A percentile compares a stretch with the other conserved stretches of the same genome.
Conservation (phyloP, 2,888 invertebrate species). For the Phengaris arion region DNA sequence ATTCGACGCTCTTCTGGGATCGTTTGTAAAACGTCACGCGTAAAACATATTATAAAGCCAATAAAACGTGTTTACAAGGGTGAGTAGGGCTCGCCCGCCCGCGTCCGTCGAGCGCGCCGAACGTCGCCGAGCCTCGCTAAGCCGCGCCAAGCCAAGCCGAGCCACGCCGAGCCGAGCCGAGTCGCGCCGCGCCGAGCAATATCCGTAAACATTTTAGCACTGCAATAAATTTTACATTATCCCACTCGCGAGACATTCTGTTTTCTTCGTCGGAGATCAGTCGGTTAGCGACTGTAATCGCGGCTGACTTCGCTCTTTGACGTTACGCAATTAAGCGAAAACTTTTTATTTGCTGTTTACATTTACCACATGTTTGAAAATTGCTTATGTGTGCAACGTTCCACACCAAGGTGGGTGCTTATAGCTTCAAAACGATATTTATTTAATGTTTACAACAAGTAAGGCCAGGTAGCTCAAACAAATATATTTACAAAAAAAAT, state of each 20-base stretch:
- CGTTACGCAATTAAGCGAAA: slow-evolving; percentile 66
- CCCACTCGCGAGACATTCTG: slow-evolving; percentile 75
- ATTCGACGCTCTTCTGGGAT: slow-evolving; percentile 76
- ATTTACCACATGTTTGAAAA: slow-evolving; percentile 22
- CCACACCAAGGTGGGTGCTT: background rate
- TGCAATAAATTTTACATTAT: slow-evolving; percentile 79
- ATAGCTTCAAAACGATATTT: background rate
- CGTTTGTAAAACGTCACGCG: slow-evolving; percentile 80
- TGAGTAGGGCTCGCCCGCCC: slow-evolving; percentile 70
- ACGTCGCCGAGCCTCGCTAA: slow-evolving; percentile 34
- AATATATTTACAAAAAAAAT: no score
- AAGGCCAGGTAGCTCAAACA: no score
- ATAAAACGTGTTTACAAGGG: slow-evolving; percentile 80
- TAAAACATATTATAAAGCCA: slow-evolving; percentile 80
- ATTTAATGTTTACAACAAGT: background rate
- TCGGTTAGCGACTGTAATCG: slow-evolving; percentile 77
- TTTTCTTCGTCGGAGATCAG: slow-evolving; percentile 75
- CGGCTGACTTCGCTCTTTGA: slow-evolving; percentile 66
- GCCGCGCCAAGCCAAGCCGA: slow-evolving; percentile 40
- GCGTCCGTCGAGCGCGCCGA: slow-evolving; percentile 53
- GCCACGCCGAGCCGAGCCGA: background rate
- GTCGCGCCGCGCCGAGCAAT: slow-evolving; percentile 54
- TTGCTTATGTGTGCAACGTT: background rate
- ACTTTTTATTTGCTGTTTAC: slow-evolving; percentile 29
- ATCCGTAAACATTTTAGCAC: slow-evolving; percentile 79